phyloP scores from a whole-genome alignment of 2,797 vertebrate species.

The Diglossa cyanea region DNA sequence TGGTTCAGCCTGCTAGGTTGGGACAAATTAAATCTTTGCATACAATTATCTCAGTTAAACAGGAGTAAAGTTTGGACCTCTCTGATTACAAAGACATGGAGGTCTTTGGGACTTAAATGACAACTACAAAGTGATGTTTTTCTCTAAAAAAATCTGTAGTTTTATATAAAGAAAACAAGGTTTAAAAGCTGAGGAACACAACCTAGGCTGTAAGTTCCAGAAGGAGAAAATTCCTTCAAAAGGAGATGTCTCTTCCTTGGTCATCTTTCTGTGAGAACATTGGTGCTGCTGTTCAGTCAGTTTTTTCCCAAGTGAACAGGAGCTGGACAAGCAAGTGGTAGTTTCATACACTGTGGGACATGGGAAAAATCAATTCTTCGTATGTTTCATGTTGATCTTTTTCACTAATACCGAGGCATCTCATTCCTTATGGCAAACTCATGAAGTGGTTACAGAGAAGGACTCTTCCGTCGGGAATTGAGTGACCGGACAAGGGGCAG shows the following conservation, averaged over 20 bases:
- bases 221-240: rapidly evolving
- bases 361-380: rapidly evolving
- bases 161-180: background rate
- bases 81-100: background rate
- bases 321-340: rapidly evolving
- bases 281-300: background rate
- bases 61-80: background rate
- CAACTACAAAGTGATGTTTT: background rate
- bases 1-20: background rate
- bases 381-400: background rate
- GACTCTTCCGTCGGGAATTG: rapidly evolving
- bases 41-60: background rate
- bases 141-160: rapidly evolving
- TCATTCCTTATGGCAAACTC: rapidly evolving
- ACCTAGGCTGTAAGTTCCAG: background rate
- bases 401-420: too few species aligned
- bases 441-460: background rate
- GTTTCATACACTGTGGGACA: background rate
- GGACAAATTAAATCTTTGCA: background rate
- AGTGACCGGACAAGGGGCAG: background rate
- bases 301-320: rapidly evolving
- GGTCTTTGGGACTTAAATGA: background rate
- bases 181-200: background rate
- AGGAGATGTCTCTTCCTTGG: background rate
- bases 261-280: rapidly evolving